These are phyloP conservation scores for Theristicus caerulescens DNA, from an alignment of 2,113 vertebrate genomes.

Conservation along the genomic window DNA sequence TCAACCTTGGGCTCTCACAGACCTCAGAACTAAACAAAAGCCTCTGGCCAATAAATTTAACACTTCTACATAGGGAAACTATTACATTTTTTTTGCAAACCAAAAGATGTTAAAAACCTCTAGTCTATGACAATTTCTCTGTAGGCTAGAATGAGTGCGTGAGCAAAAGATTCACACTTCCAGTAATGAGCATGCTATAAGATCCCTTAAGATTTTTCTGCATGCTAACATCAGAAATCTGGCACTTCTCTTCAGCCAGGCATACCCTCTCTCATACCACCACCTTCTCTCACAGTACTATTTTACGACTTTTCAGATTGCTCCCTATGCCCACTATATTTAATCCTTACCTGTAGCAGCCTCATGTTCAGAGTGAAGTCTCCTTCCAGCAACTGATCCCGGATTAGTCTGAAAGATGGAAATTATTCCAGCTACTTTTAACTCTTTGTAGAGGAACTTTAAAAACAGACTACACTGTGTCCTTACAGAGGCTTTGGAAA, in stretches of 20 bases:
- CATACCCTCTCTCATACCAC: background rate
- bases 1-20: background rate
- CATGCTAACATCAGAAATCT: background rate
- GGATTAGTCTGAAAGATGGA: constrained; percentile 83
- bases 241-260: background rate
- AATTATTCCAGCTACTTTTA: background rate
- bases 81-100: background rate
- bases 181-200: background rate
- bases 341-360: constrained; percentile 87
- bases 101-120: background rate
- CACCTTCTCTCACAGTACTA: background rate
- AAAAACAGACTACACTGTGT: background rate
- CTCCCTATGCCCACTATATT: background rate
- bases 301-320: background rate
- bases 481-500: background rate
- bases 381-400: constrained; percentile 88
- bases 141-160: background rate
- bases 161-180: background rate
- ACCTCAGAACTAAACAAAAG: background rate
- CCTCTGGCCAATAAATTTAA: background rate
- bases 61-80: background rate
- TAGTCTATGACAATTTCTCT: background rate
- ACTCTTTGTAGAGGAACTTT: background rate
- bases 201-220: background rate
- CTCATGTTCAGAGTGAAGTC: constrained; percentile 98